Base-by-base conservation (phyloP, 2,797 vertebrate species). In the Vultur gryphus region DNA sequence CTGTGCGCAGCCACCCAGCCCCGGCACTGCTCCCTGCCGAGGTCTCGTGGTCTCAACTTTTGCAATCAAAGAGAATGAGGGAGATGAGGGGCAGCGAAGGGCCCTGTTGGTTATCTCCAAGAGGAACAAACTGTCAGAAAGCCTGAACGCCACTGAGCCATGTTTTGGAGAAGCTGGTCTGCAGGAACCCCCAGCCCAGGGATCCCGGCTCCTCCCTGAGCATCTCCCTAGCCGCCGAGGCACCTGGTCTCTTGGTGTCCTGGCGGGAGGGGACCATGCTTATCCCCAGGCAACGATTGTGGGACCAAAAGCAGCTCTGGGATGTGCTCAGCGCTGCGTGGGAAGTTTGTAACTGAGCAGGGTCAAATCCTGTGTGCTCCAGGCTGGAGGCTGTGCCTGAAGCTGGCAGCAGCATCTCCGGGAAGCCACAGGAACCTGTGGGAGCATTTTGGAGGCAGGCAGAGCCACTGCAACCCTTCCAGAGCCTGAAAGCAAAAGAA, bases 1-100 rank as follows among this genome's bases (percentile, higher is more conserved):
- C 77, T 2, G 5, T 31, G 43, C 2, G 1, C 0, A 0, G n/a
- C 33, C 65, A 6, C 37, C 41, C 1, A 0, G 55, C 17, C 57
- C 51, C 1, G 0, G 19, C 0, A 0, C 58, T 17, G 52, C 65
- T 81, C 59, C 39, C 12, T 4, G 6, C 1, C 6, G 11, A 26
- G 48, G 25, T n/a, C 28, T 58, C 9, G 1, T 1, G 10, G 31
- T 23, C 67, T 52, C 41, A 35, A 12, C 24, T 49, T 51, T 29
- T 57, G 55, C 58, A 55, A 7, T 11, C 39, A 13, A 39, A 71
- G 54, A 11, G 7, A 31, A 78, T 1, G 16, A 80, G 39, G 37
- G 52, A 80, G 18, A 33, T 10, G 23, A 57, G 19, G n/a, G 21
- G 72, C 12, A 16, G 41, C 41, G 41, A 79, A 59, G 28, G 13